Percentiles rank a stretch among this genome's conserved stretches.
Conservation (phyloP, 1,140 invertebrate genomes). For the Trinorchestia longiramus region DNA sequence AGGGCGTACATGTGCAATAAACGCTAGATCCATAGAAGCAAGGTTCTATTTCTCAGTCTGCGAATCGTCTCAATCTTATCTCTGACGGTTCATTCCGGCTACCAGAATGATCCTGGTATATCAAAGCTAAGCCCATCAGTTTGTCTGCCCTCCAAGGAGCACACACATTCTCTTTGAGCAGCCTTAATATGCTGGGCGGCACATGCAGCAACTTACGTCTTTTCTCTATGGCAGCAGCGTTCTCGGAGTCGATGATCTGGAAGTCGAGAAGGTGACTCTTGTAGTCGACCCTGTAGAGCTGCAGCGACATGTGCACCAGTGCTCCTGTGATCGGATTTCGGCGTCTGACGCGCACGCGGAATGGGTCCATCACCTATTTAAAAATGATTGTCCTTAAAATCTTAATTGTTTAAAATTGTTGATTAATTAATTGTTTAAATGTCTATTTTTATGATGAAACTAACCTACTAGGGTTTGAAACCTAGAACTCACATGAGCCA, state of each 20-base stretch:
- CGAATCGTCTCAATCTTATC: not conserved
- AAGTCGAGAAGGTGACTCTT: slow-evolving; percentile 98
- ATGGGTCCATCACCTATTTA: slow-evolving; percentile 95
- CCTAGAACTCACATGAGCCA: not conserved
- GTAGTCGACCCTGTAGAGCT: slow-evolving; percentile 98
- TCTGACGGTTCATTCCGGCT: not conserved
- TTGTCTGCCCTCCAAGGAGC: not conserved
- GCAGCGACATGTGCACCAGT: slow-evolving; percentile 96
- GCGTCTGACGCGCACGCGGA: slow-evolving; percentile 90
- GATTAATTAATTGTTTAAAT: not conserved
- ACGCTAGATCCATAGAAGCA: no score
- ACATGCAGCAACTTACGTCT: slow-evolving; percentile 1
- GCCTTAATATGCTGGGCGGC: no score
- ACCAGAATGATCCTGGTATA: not conserved
- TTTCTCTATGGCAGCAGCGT: slow-evolving; percentile 47
- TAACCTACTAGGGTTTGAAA: not conserved
- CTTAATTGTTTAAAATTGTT: not conserved
- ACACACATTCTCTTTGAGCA: not conserved
- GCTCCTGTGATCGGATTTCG: slow-evolving; percentile 82
- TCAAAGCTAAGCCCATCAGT: not conserved
- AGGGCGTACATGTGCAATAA: no score
- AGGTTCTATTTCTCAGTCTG: not conserved
- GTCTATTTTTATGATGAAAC: not conserved
- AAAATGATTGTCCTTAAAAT: not conserved
- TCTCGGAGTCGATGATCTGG: slow-evolving; percentile 84